Conservation (phyloP, 2,113 vertebrate genomes). For the Probosciger aterrimus region DNA sequence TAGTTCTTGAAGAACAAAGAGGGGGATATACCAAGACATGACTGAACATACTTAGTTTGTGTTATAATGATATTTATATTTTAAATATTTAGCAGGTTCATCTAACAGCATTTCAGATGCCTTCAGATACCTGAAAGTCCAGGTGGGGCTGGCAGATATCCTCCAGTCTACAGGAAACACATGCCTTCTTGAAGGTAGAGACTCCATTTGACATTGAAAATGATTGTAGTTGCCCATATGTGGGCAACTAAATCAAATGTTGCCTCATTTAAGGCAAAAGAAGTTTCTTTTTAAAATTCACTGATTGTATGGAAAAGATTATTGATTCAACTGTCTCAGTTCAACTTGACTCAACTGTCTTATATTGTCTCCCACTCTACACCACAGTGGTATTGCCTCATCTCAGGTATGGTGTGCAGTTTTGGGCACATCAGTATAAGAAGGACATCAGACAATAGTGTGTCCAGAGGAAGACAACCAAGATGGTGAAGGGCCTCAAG, state of each 20-base stretch:
- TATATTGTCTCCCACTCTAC: neutral
- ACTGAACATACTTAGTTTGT: neutral
- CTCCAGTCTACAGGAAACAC: neutral
- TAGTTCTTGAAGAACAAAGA: neutral
- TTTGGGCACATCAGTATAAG: neutral
- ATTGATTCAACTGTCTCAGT: neutral
- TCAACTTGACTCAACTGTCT: neutral
- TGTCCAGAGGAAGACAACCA: neutral
- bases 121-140: neutral
- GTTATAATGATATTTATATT: neutral
- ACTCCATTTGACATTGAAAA: neutral
- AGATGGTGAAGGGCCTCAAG: neutral
- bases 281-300: neutral
- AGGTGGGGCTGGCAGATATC: neutral
- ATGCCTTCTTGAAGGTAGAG: neutral
- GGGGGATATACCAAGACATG: neutral
- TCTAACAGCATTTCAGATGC: neutral
- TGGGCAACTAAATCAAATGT: neutral
- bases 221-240: neutral
- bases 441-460: neutral
- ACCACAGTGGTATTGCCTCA: neutral
- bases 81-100: neutral
- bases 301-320: neutral
- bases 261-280: neutral
- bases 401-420: neutral